A percentile compares a stretch with the other conserved stretches of the same genome.
phyloP scores from a whole-genome alignment of 2,888 invertebrate species.

The Drosophila fulvimacula region DNA sequence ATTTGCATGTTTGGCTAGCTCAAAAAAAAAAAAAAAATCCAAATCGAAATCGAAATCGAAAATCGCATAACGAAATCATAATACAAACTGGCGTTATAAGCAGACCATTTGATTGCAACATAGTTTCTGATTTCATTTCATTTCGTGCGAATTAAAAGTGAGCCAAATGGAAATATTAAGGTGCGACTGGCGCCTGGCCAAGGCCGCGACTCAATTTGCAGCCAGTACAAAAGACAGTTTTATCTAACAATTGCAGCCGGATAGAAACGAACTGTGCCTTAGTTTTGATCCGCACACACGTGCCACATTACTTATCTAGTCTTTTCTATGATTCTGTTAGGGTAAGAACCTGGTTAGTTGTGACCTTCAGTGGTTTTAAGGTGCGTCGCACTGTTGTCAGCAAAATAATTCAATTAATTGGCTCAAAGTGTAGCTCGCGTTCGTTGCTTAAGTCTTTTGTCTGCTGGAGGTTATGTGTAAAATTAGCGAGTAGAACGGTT shows the following conservation, averaged over 20 bases:
- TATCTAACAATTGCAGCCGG: conserved; percentile 28
- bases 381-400: conserved; percentile 62
- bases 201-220: conserved; percentile 65
- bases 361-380: conserved; percentile 56
- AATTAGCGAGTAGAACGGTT: background rate
- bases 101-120: conserved; percentile 56
- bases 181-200: conserved; percentile 58
- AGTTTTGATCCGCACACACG: conserved; percentile 55
- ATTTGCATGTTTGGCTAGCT: conserved; percentile 66
- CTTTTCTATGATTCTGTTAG: background rate
- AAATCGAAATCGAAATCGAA: conserved; percentile 31
- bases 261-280: conserved; percentile 23
- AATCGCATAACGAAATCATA: conserved; percentile 63
- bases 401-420: conserved; percentile 68
- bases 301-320: conserved; percentile 48
- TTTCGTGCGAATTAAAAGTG: conserved; percentile 70
- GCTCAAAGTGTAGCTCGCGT: conserved; percentile 25
- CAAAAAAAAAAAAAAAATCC: conserved; percentile 53
- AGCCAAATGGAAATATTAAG: conserved; percentile 51
- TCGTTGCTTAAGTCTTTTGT: conserved; percentile 56
- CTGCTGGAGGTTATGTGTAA: no score
- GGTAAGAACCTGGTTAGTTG: conserved; percentile 35
- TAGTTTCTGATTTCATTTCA: conserved; percentile 26
- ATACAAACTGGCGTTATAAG: conserved; percentile 50
- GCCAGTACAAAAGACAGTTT: conserved; percentile 58